Conservation (phyloP, 1,140 invertebrate species). For the Meteorus sp. region DNA sequence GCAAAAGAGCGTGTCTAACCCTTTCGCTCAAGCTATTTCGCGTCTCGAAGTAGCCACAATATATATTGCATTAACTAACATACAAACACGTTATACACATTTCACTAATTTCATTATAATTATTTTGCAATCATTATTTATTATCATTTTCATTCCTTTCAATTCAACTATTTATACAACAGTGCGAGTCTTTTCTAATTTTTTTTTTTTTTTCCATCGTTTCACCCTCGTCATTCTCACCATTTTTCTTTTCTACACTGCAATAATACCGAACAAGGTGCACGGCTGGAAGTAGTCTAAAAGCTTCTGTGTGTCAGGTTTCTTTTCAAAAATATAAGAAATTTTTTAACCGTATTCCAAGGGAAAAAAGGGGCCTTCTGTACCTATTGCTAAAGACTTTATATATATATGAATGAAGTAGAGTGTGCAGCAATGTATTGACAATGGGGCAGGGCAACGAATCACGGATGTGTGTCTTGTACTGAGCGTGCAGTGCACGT, state of each 20-base stretch:
- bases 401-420: too few species aligned
- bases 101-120: neutral
- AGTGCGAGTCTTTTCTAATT: neutral
- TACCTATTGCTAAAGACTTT: too few species aligned
- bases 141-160: neutral
- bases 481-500: conserved; percentile 20
- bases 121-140: neutral
- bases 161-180: neutral
- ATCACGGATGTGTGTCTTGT: neutral
- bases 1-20: conserved; percentile 52
- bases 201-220: neutral
- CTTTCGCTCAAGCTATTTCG: conserved; percentile 31
- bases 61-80: neutral
- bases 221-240: neutral
- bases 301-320: conserved; percentile 37
- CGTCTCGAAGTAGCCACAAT: neutral
- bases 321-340: conserved; percentile 52
- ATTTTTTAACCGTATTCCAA: conserved; percentile 30
- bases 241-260: neutral
- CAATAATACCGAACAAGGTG: conserved; percentile 35
- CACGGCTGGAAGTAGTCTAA: conserved; percentile 38
- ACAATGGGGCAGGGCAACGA: conserved; percentile 9
- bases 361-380: too few species aligned
- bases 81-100: neutral
- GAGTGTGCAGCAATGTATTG: neutral